phyloP scores from a whole-genome alignment of 2,888 invertebrate species.

The Heterodera filipjevi region DNA sequence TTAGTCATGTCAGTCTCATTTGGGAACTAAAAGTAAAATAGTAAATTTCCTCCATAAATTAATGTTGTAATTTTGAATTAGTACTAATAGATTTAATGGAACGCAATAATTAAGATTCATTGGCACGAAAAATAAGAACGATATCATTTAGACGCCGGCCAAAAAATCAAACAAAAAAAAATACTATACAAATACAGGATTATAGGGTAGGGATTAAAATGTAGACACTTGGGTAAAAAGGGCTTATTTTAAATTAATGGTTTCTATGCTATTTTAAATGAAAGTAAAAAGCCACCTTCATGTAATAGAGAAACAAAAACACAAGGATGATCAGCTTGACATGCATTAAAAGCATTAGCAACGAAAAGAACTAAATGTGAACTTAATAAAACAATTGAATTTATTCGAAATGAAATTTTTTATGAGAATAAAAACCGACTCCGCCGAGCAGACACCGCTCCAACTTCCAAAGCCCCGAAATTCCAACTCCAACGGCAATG shows the following conservation, averaged over 20 bases:
- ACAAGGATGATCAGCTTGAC: not conserved
- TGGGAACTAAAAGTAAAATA: conserved; percentile 45
- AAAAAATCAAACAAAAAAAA: too few species aligned
- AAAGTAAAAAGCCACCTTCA: not conserved
- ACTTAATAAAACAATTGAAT: too few species aligned
- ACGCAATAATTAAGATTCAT: not conserved
- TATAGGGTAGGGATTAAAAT: too few species aligned
- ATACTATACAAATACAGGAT: too few species aligned
- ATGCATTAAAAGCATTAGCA: not conserved
- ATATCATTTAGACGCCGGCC: too few species aligned
- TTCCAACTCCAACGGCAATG: conserved; percentile 50
- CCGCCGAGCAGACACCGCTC: conserved; percentile 54
- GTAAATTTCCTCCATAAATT: not conserved
- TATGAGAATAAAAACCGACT: conserved; percentile 42
- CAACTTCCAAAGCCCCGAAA: conserved; percentile 58
- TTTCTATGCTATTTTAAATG: not conserved
- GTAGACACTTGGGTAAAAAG: too few species aligned
- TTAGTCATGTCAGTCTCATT: conserved; percentile 46
- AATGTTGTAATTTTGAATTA: not conserved
- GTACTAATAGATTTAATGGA: too few species aligned
- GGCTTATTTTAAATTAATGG: not conserved
- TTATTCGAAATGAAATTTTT: not conserved
- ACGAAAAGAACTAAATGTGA: not conserved
- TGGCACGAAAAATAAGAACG: too few species aligned
- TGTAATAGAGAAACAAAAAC: not conserved